phyloP scores from a whole-genome alignment of 1,140 invertebrate genomes.

The Saccostrea cuccullata region DNA sequence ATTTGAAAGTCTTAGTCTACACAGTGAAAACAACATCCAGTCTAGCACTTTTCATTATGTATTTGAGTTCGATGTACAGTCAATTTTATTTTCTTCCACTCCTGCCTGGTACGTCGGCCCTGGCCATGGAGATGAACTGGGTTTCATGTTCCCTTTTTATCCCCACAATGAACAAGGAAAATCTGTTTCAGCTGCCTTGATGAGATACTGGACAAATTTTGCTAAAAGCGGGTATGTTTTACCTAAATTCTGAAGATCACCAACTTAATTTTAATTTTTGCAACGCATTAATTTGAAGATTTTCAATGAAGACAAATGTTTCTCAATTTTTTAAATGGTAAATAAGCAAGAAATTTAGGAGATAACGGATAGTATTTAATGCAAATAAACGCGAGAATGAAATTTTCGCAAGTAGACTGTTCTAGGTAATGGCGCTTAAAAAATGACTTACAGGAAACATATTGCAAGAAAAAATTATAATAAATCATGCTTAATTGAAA shows the following conservation, averaged over 20 bases:
- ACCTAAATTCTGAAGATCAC: not conserved
- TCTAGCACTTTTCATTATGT: not conserved
- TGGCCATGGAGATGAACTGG: not conserved
- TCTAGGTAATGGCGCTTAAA: too few relatives aligned
- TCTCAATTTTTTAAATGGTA: not conserved
- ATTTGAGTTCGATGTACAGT: not conserved
- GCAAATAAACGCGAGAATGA: not conserved
- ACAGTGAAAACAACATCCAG: not conserved
- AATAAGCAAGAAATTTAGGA: not conserved
- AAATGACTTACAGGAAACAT: too few relatives aligned
- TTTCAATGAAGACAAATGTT: not conserved
- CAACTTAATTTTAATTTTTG: not conserved
- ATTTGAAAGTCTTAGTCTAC: not conserved
- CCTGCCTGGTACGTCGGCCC: not conserved
- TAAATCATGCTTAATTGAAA: too few relatives aligned
- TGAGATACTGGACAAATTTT: slow-evolving; percentile 80
- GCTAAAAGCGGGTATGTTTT: slow-evolving; percentile 90
- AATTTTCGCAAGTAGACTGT: not conserved
- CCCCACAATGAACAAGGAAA: not conserved
- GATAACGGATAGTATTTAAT: not conserved
- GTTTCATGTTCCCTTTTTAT: not conserved
- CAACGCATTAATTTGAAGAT: not conserved
- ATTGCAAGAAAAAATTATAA: too few relatives aligned
- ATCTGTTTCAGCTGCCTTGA: not conserved
- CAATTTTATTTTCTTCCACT: not conserved